Evolutionary conservation across 1,140 invertebrate genomes (phyloP), one percentile per base, ranked within the genome.

Genomic region (Danaus plexippus): DNA sequence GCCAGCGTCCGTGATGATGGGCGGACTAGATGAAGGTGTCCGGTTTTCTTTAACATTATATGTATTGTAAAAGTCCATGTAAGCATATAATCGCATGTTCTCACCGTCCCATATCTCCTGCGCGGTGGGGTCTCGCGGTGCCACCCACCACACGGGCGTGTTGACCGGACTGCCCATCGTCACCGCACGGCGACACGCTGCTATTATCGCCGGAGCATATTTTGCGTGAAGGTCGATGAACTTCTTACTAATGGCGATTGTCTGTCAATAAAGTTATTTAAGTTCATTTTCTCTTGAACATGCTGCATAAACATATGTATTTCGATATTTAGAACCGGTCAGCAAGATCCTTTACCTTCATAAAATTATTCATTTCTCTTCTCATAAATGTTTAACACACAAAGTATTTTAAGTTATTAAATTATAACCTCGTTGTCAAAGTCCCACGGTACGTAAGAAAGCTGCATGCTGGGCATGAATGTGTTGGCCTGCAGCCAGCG

Each of bases 401-500:
- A 32, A 32, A 32, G 22, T 32, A 32, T 32, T 32, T 32, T 32
- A 7, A 3, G 2, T 32, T 32, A 8, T 8, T 7, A 5, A 22
- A 9, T 46, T 56, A 48, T 41, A 47, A 89, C 91, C 85, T 95
- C 90, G 0, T 89, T 69, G 67, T 95, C 93, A 77, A 91, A 96
- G 53, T 94, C 90, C 96, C 96, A 98, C 5, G 96, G 96, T 9
- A 93, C 89, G 60, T 92, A 93, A 1, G 95, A 96, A 80, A 96
- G 96, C 82, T 98, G 96, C 60, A 98, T 86, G 1, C 91, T 89
- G 0, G 96, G 95, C 91, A 98, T 93, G 68, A 97, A 96, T 0
- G 92, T 89, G 62, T 94, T 96, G 1, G 92, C 92, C 81, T 97
- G 94, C n/a, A 96, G 78, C 96, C 96, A 98, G 49, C 96, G 87